Base-by-base conservation (phyloP, 2,888 invertebrate species). In the Bellardia pandia region DNA sequence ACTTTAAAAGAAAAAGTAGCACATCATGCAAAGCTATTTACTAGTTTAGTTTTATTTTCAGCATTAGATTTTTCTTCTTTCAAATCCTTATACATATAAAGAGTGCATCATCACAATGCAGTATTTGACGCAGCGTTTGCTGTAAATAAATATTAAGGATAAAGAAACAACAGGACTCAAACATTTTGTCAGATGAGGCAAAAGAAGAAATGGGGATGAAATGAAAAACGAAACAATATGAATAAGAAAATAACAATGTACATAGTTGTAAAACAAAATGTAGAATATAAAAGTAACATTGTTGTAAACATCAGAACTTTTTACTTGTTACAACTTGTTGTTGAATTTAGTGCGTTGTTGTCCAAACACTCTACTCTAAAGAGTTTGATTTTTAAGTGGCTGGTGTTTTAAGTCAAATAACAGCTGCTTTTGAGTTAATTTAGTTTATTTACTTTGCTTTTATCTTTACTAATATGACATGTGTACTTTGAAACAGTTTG, bases 91-190 rank as follows among this genome's bases (percentile, higher is more conserved):
- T 66, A 53, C 14, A 74, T 23, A 23, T 23, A 23, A 23, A 23
- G 23, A 78, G 11, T 30, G 72, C 78, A 77, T 45, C 78, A 77
- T 45, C 81, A 79, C 71, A 79, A 83, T 86, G 82, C 86, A 79
- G 82, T 79, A 69, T 74, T 83, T 79, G 37, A 45, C 11, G 13
- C 53, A 30, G 69, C 68, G 13, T 72, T 58, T 51, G n/a, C 3
- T 6, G 23, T 2, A 53, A n/a, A 58, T 8, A 72, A 56, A 62
- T 23, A 58, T 48, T 60, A 58, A 82, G 48, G 37, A 77, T 33
- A n/a, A 53, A 64, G 37, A 23, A 66, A 23, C 30, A 60, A 68
- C 69, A 76, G 66, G 66, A 71, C 71, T 23, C 33, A 76, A 76
- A 33, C 53, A 13, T 42, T n/a, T 56, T 16, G 51, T 16, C 5